These are phyloP conservation scores for Pammene fasciana DNA, from an alignment of 2,888 invertebrate genomes.

Conservation along the genomic window DNA sequence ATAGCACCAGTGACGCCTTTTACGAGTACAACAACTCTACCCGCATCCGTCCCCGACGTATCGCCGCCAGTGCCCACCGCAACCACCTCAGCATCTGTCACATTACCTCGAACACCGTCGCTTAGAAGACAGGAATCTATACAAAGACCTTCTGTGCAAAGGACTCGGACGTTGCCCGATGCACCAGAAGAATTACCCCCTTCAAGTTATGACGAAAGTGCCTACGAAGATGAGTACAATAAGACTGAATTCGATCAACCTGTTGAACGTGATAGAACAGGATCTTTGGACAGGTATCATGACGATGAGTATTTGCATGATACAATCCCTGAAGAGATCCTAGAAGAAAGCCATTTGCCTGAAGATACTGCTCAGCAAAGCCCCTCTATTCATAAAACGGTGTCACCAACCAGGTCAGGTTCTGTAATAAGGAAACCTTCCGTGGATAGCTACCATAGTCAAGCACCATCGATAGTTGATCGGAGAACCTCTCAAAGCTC, in stretches of 20 bases:
- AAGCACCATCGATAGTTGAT: slow-evolving; percentile 73
- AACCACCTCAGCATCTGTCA: slow-evolving; percentile 65
- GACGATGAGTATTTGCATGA: slow-evolving; percentile 72
- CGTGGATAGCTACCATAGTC: slow-evolving; percentile 77
- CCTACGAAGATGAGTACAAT: slow-evolving; percentile 81
- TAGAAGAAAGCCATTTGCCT: slow-evolving; percentile 67
- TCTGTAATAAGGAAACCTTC: slow-evolving; percentile 73
- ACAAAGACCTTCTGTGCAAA: slow-evolving; percentile 77
- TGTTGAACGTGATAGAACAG: slow-evolving; percentile 68
- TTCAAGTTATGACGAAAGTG: slow-evolving; percentile 79
- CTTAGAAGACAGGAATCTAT: slow-evolving; percentile 79
- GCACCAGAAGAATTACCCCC: slow-evolving; percentile 75
- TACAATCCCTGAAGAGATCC: slow-evolving; percentile 66
- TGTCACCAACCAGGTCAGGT: slow-evolving; percentile 71
- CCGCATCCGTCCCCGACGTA: slow-evolving; percentile 74
- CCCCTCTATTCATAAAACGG: slow-evolving; percentile 68
- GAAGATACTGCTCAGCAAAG: slow-evolving; percentile 55
- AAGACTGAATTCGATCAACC: slow-evolving; percentile 80
- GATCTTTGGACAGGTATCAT: slow-evolving; percentile 75
- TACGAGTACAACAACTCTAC: slow-evolving; percentile 62
- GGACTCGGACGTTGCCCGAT: slow-evolving; percentile 76
- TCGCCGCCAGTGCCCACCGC: slow-evolving; percentile 66
- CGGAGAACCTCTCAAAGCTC: slow-evolving; percentile 78
- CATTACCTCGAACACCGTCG: slow-evolving; percentile 74
- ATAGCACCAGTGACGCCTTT: slow-evolving; percentile 66